These are phyloP conservation scores for Pentamera pediparva DNA, from an alignment of 53 echinoderm and acorn worm species.

Conservation along the genomic window DNA sequence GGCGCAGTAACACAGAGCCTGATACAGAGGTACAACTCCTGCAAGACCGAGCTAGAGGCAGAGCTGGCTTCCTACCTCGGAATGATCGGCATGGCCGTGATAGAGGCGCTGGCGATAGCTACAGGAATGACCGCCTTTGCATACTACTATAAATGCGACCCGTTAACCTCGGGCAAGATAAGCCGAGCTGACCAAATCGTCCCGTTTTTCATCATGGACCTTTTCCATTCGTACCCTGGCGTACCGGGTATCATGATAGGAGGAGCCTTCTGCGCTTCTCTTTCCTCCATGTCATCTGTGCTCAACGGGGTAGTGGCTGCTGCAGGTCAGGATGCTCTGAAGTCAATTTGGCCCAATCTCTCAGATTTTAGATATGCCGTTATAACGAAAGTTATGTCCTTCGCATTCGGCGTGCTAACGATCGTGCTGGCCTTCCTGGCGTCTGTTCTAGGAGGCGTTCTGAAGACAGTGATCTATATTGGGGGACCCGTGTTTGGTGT, in stretches of 20 bases:
- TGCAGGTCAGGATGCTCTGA: conserved; percentile 17
- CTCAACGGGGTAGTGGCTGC: conserved; percentile 20
- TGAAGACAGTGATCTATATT: not conserved
- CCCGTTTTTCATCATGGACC: conserved; percentile 28
- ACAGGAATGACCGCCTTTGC: conserved; percentile 25
- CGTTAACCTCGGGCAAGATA: conserved; percentile 1
- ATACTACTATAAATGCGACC: conserved; percentile 18
- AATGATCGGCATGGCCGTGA: conserved; percentile 7
- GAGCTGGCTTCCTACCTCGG: not conserved
- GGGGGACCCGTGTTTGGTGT: conserved; percentile 3
- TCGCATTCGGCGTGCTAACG: not conserved
- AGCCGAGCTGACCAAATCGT: conserved; percentile 16
- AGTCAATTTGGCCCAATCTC: conserved; percentile 13
- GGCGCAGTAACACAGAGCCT: conserved; percentile 2
- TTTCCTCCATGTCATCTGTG: conserved; percentile 11
- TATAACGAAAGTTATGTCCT: conserved; percentile 2
- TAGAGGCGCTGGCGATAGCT: not conserved
- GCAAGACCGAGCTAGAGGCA: conserved; percentile 3
- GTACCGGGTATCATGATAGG: conserved; percentile 18
- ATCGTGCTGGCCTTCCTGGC: conserved; percentile 25
- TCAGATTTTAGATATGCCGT: conserved; percentile 7
- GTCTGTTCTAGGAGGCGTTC: conserved; percentile 5
- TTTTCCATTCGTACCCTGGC: conserved; percentile 5
- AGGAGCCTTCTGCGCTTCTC: conserved; percentile 8
- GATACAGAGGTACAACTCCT: conserved; percentile 22